Conservation (phyloP, 2,888 invertebrate species). For the Nephrotoma flavescens region DNA sequence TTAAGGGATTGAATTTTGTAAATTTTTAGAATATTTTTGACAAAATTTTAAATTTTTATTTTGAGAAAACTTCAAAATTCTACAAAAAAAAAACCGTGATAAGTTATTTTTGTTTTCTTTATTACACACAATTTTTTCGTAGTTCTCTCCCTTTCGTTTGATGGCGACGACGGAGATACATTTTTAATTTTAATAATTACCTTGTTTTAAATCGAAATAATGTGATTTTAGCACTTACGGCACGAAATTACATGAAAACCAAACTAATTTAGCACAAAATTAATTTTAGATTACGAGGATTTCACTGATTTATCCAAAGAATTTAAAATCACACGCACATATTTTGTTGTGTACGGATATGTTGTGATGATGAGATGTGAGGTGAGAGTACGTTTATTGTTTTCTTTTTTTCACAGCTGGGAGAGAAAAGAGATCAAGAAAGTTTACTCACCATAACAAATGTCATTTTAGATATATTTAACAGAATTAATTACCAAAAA, state of each 20-base stretch:
- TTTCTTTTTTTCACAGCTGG: background rate
- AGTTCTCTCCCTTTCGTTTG: background rate
- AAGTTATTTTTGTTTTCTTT: background rate
- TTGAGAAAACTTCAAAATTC: background rate
- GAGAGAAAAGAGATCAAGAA: background rate
- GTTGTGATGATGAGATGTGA: background rate
- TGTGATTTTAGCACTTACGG: background rate
- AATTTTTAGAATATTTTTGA: background rate
- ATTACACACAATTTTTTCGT: background rate
- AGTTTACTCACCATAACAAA: background rate
- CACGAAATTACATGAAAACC: background rate
- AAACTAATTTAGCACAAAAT: background rate
- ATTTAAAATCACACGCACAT: background rate
- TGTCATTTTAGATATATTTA: background rate
- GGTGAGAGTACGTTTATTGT: background rate
- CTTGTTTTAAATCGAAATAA: background rate
- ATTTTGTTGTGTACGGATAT: background rate
- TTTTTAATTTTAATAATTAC: background rate
- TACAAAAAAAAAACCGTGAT: background rate
- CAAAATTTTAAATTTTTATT: background rate
- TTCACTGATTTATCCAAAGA: background rate
- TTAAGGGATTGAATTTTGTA: background rate
- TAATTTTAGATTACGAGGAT: background rate
- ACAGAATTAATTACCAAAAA: too few species aligned
- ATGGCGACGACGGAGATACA: background rate